Conservation (phyloP, 2,888 invertebrate genomes). For the Lottia gigantea region DNA sequence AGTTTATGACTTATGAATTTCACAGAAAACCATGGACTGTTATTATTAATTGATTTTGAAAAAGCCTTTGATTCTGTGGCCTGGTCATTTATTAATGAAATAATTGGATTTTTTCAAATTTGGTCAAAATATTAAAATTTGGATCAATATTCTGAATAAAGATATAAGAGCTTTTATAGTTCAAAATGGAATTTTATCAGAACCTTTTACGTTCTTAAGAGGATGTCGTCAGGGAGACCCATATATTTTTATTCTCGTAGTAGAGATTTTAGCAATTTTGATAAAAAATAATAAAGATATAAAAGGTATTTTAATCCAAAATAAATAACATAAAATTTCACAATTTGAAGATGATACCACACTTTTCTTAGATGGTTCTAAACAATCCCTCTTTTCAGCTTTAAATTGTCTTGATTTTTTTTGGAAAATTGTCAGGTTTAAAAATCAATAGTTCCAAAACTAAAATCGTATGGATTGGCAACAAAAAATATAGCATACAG, state of each 20-base stretch:
- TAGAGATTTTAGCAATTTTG: background rate
- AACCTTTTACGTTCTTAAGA: background rate
- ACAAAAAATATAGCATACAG: too few species aligned
- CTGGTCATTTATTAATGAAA: background rate
- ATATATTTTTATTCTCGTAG: background rate
- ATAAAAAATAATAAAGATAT: background rate
- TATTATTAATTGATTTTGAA: background rate
- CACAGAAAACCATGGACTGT: background rate
- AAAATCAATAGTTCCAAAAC: too few species aligned
- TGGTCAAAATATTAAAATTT: background rate
- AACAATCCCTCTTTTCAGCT: too few species aligned
- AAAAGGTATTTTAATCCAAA: too few species aligned
- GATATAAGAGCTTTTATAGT: background rate
- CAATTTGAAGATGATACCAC: too few species aligned
- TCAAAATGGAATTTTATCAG: background rate
- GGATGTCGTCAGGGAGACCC: background rate
- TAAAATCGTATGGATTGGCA: too few species aligned
- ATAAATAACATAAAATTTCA: too few species aligned
- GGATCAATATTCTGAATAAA: background rate
- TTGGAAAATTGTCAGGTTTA: too few species aligned
- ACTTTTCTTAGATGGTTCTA: too few species aligned
- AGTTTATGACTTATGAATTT: background rate
- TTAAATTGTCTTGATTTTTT: too few species aligned
- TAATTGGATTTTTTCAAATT: background rate
- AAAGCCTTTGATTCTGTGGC: constrained; percentile 1